phyloP scores from a whole-genome alignment of 2,888 invertebrate genomes.

The Lottia scabra region DNA sequence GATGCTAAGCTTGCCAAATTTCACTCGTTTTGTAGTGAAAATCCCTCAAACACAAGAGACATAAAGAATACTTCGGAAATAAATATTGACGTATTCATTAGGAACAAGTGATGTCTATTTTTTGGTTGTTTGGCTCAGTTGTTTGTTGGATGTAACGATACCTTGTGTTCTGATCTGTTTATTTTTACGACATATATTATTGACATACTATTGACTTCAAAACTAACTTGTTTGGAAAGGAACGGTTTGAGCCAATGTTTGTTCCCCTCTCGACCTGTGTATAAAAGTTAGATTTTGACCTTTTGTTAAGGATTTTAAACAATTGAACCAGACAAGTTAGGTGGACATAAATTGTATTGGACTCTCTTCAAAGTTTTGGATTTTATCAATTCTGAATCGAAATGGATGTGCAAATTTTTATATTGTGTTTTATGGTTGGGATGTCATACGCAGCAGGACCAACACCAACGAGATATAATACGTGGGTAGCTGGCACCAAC shows the following conservation, averaged over 20 bases:
- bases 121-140: neutral
- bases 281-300: neutral
- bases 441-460: neutral
- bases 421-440: neutral
- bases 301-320: no score
- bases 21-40: neutral
- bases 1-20: neutral
- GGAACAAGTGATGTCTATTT: neutral
- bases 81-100: neutral
- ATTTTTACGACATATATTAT: neutral
- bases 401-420: neutral
- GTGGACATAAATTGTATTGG: no score
- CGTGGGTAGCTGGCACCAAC: slow-evolving; percentile 23
- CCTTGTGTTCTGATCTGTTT: neutral
- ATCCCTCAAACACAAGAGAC: neutral
- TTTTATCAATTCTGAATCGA: neutral
- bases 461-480: slow-evolving; percentile 12
- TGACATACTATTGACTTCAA: neutral
- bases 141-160: neutral
- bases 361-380: neutral
- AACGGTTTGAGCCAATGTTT: neutral
- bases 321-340: no score
- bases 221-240: neutral
- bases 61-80: neutral
- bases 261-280: neutral